These are phyloP conservation scores for Eutrigla gurnardus DNA, from an alignment of 2,797 vertebrate species.

Conservation along the genomic window DNA sequence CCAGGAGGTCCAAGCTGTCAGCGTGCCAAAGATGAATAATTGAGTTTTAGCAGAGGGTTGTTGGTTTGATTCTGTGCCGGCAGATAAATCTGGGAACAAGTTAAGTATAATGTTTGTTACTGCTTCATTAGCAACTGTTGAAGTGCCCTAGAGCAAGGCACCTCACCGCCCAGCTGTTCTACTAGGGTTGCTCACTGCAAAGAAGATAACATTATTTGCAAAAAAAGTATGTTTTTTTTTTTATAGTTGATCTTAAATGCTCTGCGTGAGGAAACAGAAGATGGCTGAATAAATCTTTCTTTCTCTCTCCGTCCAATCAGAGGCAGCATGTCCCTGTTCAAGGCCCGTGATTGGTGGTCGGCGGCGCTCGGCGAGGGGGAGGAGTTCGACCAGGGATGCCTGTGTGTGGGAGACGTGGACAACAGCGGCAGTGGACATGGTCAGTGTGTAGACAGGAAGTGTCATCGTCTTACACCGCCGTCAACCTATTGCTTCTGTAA, in stretches of 20 bases:
- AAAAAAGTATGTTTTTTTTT: not conserved
- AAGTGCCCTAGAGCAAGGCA: not conserved
- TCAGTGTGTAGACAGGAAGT: slow-evolving; percentile 68
- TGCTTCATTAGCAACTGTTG: not conserved
- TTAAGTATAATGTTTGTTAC: not conserved
- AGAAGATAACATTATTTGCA: not conserved
- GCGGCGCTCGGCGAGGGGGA: slow-evolving; percentile 91
- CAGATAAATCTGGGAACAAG: not conserved
- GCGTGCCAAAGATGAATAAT: not conserved
- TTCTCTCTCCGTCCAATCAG: slow-evolving; percentile 60
- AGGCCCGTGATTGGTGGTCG: slow-evolving; percentile 98
- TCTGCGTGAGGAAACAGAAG: too few relatives aligned
- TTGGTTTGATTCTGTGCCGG: not conserved
- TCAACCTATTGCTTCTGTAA: too few relatives aligned
- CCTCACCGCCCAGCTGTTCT: not conserved
- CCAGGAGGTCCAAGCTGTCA: slow-evolving; percentile 11
- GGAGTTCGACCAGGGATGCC: slow-evolving; percentile 96
- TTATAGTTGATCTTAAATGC: not conserved
- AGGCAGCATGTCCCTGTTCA: slow-evolving; percentile 95
- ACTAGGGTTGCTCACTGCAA: not conserved
- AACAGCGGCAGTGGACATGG: slow-evolving; percentile 92
- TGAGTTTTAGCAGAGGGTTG: too few relatives aligned
- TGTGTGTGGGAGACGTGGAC: slow-evolving; percentile 95
- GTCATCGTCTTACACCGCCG: too few relatives aligned
- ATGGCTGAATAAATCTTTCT: not conserved